These are phyloP conservation scores for Bugulina stolonifera DNA, from an alignment of 2,888 invertebrate species.

Conservation along the genomic window DNA sequence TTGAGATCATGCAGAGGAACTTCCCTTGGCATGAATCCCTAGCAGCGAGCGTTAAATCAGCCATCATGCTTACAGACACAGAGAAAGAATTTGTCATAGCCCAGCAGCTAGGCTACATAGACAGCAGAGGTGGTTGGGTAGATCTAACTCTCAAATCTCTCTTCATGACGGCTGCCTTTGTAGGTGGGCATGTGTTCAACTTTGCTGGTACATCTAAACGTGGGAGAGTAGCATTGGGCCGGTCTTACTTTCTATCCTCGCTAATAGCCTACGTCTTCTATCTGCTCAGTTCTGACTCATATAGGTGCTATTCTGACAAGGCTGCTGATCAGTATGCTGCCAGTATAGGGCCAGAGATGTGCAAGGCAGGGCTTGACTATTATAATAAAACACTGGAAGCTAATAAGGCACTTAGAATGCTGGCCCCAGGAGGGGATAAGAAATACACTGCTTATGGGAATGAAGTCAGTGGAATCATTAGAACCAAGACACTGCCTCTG, in stretches of 20 bases:
- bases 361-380: not conserved
- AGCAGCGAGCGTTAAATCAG: not conserved
- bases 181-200: not conserved
- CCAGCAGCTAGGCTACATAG: conserved; percentile 13
- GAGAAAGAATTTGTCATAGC: conserved; percentile 19
- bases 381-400: not conserved
- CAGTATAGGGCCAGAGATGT: not conserved
- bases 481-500: not conserved
- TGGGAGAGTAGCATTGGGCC: not conserved
- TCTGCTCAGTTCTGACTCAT: not conserved
- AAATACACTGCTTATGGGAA: not conserved
- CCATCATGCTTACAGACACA: not conserved
- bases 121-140: not conserved
- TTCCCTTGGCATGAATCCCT: not conserved
- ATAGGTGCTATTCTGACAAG: not conserved
- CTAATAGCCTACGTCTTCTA: not conserved
- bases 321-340: conserved; percentile 11
- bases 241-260: not conserved
- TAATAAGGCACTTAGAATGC: not conserved
- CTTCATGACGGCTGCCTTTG: not conserved
- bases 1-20: not conserved
- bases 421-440: not conserved
- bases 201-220: not conserved
- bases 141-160: not conserved
- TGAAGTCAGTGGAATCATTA: not conserved